These are phyloP conservation scores for Poeciliopsis infans DNA, from an alignment of 2,797 vertebrate species.

Conservation along the genomic window DNA sequence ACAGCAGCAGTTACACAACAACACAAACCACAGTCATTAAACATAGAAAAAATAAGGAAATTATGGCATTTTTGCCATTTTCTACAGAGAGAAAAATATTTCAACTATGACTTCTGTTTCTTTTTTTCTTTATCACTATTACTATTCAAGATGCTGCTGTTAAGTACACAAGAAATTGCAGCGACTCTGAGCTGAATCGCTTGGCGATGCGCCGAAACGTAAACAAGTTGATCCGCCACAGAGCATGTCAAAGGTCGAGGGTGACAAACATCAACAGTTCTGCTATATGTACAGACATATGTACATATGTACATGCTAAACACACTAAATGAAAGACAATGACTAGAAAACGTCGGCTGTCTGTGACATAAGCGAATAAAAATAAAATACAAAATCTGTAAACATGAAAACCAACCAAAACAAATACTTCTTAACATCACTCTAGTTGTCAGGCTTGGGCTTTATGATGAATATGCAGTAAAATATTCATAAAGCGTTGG, in stretches of 20 bases:
- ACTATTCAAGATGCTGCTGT: neutral
- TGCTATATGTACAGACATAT: neutral
- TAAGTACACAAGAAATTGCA: neutral
- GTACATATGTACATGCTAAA: neutral
- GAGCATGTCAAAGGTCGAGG: slow-evolving; percentile 3
- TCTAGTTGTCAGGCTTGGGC: neutral
- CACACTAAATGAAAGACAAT: neutral
- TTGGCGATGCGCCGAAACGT: neutral
- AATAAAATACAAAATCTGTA: neutral
- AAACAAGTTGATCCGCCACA: slow-evolving; percentile 8
- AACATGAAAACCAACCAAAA: neutral
- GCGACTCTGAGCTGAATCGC: neutral
- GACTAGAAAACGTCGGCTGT: neutral
- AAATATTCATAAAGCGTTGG: neutral
- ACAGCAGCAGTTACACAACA: neutral
- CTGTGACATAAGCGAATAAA: neutral
- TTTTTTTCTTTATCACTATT: neutral
- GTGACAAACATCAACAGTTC: neutral
- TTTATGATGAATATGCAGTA: neutral
- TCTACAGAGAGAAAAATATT: neutral
- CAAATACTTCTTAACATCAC: neutral
- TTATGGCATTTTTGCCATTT: neutral
- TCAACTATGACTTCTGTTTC: neutral
- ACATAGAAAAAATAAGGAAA: neutral
- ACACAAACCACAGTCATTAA: neutral